Base-by-base conservation (phyloP, 2,888 invertebrate species). In the Cordilura impudica region DNA sequence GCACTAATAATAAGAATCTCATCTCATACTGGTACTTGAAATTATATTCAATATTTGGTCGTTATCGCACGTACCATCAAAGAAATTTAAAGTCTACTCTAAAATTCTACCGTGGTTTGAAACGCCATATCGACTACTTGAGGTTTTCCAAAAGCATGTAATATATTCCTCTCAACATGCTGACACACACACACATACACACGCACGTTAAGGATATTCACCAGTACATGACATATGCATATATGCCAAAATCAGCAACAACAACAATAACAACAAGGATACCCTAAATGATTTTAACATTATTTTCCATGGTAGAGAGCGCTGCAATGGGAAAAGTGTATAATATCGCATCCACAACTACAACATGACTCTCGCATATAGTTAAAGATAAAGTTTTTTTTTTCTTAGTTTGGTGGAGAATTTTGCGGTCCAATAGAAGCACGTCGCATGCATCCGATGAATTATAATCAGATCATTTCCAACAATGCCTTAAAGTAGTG, bases 391-490 rank as follows among this genome's bases (percentile, higher is more conserved):
- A 77, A 72, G 61, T 67, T 77, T 66, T 61, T 8, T 43, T 35
- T 43, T 45, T 6, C 67, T 63, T 75, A 39, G 49, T 31, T 58
- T 72, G 72, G 79, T 67, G 71, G 56, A 72, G n/a, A 71, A 75
- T 79, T 79, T 67, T 79, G 79, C 67, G 75, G 79, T 79, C 75
- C 66, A 72, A 72, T 71, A 75, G 29, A 75, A 79, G 79, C 79
- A 79, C 79, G 75, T 79, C 58, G 67, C 75, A 71, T 67, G 71
- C 75, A 72, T 71, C 75, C 67, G 75, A 72, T 79, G 75, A 79
- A 79, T 79, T 79, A 79, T 79, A 79, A 79, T 79, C 79, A 79
- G 79, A 79, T 79, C 75, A 75, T 72, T 63, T 76, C 69, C 21
- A 69, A 65, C 69, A 43, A 29, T n/a, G 43, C 39, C 69, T 43